Evolutionary conservation across 2,888 invertebrate genomes (phyloP), one percentile per base, ranked within the genome.

Genomic region (Dioctria rufipes): DNA sequence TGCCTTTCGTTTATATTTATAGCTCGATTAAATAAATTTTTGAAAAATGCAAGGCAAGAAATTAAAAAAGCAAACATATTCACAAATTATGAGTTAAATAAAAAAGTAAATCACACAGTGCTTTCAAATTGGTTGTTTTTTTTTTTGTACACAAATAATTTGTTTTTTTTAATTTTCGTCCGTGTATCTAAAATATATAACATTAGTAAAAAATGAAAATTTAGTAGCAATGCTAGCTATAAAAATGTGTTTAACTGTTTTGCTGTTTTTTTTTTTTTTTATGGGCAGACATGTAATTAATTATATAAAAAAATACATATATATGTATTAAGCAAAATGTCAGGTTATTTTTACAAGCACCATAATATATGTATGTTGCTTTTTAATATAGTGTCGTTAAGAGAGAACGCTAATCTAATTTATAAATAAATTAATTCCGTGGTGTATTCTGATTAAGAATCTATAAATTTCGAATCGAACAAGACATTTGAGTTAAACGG

Each of bases 291-390:
- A 49, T 77, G 46, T 63, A 37, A 43, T 49, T 46, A 63, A 63
- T 77, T 61, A 61, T 77, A 77, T 63, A 73, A 25, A 69, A 25
- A 82, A 81, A 81, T 82, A 82, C 82, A 81, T 82, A 82, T 82
- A 82, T 82, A 80, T 82, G 82, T 82, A 82, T 82, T 82, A 49
- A 78, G 51, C 73, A 80, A 78, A 82, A 81, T 81, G 81, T 80
- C 80, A 82, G 78, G 80, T 80, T 73, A 51, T 37, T 49, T 54
- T 60, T 51, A 13, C 25, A 25, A 58, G 46, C 13, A n/a, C 4
- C 4, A 69, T 8, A 69, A 43, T 67, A 49, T 11, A 13, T 60
- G 43, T 25, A 58, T 37, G n/a, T 25, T 25, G 9, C 11, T 46
- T 25, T 60, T 75, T 51, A n/a, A 54, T 58, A 42, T 73, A 54